A percentile compares a stretch with the other conserved stretches of the same genome.
Evolutionary conservation across 2,113 vertebrate species (phyloP).

Genomic region (Hepsetus odoe): DNA sequence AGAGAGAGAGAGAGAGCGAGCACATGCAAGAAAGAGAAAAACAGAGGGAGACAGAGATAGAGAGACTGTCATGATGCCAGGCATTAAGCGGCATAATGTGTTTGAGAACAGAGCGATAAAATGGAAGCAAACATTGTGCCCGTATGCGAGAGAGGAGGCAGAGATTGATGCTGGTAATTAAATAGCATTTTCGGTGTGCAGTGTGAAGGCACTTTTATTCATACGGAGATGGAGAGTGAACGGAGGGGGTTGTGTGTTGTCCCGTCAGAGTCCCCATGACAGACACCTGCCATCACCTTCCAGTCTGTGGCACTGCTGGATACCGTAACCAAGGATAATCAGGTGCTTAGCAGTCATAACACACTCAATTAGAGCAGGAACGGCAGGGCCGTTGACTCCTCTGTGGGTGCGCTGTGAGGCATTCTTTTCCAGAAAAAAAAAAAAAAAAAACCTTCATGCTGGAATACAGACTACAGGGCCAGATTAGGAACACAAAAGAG

Average conservation of each 20-base stretch:
- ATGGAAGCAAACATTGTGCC: neutral
- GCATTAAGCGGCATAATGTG: slow-evolving; percentile 11
- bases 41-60: neutral
- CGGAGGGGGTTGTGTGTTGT: neutral
- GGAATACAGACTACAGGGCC: neutral
- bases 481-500: slow-evolving; percentile 32
- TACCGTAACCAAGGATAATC: slow-evolving; percentile 36
- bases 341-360: slow-evolving; percentile 35
- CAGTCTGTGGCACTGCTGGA: slow-evolving; percentile 5
- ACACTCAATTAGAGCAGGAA: neutral
- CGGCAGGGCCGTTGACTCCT: neutral
- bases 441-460: neutral
- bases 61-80: neutral
- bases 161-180: slow-evolving; percentile 55
- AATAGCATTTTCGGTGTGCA: slow-evolving; percentile 39
- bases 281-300: slow-evolving; percentile 35
- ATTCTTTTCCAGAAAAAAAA: too few species aligned
- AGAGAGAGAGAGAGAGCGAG: neutral
- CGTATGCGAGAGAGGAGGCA: slow-evolving; percentile 14
- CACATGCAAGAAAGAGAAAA: neutral
- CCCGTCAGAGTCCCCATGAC: slow-evolving; percentile 38
- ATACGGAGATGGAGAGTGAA: slow-evolving; percentile 15
- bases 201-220: slow-evolving; percentile 39
- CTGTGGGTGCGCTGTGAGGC: neutral
- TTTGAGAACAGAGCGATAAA: slow-evolving; percentile 15